Evolutionary conservation across 2,888 invertebrate species (phyloP).

Genomic region (Meta bourneti): DNA sequence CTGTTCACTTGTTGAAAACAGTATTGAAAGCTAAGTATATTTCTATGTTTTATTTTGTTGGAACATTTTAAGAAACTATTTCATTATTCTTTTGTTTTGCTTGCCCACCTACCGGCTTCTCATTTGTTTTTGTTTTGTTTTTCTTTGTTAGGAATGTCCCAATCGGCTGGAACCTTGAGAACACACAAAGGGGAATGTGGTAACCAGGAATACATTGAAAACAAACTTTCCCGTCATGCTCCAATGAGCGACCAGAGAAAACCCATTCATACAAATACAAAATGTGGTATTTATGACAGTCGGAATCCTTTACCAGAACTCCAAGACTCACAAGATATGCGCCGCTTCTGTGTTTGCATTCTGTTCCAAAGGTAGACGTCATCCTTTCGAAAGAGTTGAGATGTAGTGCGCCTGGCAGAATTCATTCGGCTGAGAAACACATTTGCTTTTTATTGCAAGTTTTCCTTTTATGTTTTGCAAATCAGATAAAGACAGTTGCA

Average conservation of each 20-base stretch:
- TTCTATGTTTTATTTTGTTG: background rate
- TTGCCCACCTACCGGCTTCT: constrained; percentile 6
- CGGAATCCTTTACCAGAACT: constrained; percentile 31
- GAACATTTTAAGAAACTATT: background rate
- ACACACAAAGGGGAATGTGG: constrained; percentile 43
- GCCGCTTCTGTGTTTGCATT: constrained; percentile 13
- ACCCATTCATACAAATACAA: constrained; percentile 41
- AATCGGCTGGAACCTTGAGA: constrained; percentile 72
- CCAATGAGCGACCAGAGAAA: constrained; percentile 42
- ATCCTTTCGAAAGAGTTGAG: background rate
- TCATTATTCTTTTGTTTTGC: background rate
- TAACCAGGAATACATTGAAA: constrained; percentile 46
- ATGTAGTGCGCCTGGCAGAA: background rate
- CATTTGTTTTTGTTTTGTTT: constrained; percentile 71
- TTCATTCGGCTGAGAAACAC: background rate
- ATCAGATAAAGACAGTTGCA: background rate
- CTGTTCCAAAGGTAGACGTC: constrained; percentile 23
- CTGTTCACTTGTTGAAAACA: too few species aligned
- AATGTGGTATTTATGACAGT: constrained; percentile 23
- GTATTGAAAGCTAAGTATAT: background rate
- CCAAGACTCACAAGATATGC: constrained; percentile 28
- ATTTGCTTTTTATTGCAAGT: background rate
- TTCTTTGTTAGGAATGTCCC: constrained; percentile 71
- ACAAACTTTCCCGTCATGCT: constrained; percentile 47
- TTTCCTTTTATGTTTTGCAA: too few species aligned